A percentile compares a stretch with the other conserved stretches of the same genome.
These are phyloP conservation scores for Crotalus viridis DNA, from an alignment of 2,113 vertebrate species.

Conservation along the genomic window DNA sequence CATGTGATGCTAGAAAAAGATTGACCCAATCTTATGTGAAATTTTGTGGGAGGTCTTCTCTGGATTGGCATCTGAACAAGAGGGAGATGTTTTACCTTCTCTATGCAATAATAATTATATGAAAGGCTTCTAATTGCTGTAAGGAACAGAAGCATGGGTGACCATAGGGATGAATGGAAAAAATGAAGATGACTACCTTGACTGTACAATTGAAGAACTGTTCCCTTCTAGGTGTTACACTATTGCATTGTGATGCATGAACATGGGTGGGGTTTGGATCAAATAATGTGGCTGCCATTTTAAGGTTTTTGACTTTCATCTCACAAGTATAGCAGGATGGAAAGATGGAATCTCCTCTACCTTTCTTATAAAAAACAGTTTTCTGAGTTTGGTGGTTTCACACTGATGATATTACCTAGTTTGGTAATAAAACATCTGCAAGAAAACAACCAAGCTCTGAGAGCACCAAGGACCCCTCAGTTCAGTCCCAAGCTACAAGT, in stretches of 20 bases:
- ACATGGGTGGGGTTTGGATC: neutral
- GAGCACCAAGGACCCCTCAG: neutral
- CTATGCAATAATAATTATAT: slow-evolving; percentile 7
- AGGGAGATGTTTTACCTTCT: neutral
- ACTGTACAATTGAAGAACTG: neutral
- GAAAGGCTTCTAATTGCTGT: neutral
- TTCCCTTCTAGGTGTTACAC: neutral
- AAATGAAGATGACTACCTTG: neutral
- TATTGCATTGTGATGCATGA: neutral
- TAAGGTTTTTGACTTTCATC: neutral
- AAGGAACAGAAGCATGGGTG: neutral
- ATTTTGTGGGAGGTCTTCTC: neutral
- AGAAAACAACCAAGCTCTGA: neutral
- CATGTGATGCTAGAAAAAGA: neutral
- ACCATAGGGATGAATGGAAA: neutral
- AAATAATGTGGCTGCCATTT: neutral
- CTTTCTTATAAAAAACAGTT: neutral
- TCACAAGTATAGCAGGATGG: neutral
- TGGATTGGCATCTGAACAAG: neutral
- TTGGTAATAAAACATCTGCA: neutral
- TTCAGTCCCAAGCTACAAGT: neutral
- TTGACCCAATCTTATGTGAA: neutral
- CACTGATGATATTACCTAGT: neutral
- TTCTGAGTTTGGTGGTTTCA: neutral
- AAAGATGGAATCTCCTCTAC: neutral